Conservation (phyloP, 2,888 invertebrate genomes). For the Drosophila cognata region DNA sequence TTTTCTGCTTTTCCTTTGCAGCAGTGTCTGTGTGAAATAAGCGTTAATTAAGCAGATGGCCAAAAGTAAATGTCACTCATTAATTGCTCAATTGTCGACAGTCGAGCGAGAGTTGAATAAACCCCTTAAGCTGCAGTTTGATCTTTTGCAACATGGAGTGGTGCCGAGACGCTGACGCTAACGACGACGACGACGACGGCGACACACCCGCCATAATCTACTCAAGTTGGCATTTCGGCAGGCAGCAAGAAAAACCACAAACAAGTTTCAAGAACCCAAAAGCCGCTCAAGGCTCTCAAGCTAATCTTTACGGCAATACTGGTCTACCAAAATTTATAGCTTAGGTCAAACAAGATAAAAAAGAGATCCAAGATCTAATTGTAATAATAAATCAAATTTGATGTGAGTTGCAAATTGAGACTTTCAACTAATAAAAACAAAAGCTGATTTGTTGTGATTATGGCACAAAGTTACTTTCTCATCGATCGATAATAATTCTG, state of each 20-base stretch:
- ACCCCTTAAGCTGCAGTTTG: conserved; percentile 41
- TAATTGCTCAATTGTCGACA: conserved; percentile 72
- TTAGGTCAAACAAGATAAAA: background rate
- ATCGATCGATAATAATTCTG: conserved; percentile 1
- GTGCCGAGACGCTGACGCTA: conserved; percentile 6
- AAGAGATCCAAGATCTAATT: background rate
- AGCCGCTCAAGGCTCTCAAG: conserved; percentile 24
- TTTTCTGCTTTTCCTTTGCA: conserved; percentile 30
- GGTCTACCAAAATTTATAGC: background rate
- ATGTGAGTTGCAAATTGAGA: background rate
- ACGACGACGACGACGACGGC: background rate
- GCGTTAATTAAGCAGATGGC: conserved; percentile 52
- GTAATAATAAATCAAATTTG: background rate
- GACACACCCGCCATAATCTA: conserved; percentile 52
- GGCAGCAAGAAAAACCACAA: conserved; percentile 15
- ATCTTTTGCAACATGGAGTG: conserved; percentile 42
- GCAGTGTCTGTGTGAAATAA: conserved; percentile 21
- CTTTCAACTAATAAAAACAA: background rate
- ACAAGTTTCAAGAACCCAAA: conserved; percentile 55
- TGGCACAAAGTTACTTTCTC: background rate
- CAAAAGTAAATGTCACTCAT: conserved; percentile 58
- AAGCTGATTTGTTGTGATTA: background rate
- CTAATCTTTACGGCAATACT: conserved; percentile 36
- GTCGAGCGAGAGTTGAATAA: conserved; percentile 55
- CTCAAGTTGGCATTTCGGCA: conserved; percentile 46